Evolutionary conservation across 1,140 invertebrate genomes (phyloP), one percentile per base, ranked within the genome.

Genomic region (Riptortus pedestris): DNA sequence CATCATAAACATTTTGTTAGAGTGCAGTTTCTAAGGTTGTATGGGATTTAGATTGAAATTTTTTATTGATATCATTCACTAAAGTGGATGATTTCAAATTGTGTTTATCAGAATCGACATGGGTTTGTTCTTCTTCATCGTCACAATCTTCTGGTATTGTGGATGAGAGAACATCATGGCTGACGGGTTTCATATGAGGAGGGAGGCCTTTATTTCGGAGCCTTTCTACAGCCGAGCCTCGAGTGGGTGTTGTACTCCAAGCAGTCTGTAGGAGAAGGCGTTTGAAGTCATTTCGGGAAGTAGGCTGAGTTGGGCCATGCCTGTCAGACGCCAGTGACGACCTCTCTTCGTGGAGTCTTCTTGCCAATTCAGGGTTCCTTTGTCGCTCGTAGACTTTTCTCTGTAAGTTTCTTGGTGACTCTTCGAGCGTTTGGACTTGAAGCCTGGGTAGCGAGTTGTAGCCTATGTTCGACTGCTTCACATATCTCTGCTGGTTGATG

Each of bases 91-190:
- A 69, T 27, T n/a, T 22, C 18, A 31, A 33, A 3, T 28, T 14
- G n/a, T 51, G n/a, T 16, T 16, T 27, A n/a, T 29, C 51, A 24
- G 18, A 22, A 24, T 22, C 31, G 58, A 20, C 33, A 26, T 24
- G 22, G 16, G 58, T 58, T 18, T 51, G 29, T 68, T 66, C 67
- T 45, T 86, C 84, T 70, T 87, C 85, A 77, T 86, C 85, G 68
- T 81, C 83, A 70, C 83, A 82, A 68, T 82, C 89, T 77, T 92
- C 89, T n/a, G 83, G 83, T 72, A 92, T 92, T 52, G 88, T 88
- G 7, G 86, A 88, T 14, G 88, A 88, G 66, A 91, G 80, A 20
- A 91, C 87, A 70, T 91, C 86, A 70, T 55, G 80, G 77, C 52
- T 75, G 72, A 48, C 75, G 71, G 69, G 79, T 77, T 64, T 78